Conservation (phyloP, 2,888 invertebrate genomes). For the Nemapogon koenigi region DNA sequence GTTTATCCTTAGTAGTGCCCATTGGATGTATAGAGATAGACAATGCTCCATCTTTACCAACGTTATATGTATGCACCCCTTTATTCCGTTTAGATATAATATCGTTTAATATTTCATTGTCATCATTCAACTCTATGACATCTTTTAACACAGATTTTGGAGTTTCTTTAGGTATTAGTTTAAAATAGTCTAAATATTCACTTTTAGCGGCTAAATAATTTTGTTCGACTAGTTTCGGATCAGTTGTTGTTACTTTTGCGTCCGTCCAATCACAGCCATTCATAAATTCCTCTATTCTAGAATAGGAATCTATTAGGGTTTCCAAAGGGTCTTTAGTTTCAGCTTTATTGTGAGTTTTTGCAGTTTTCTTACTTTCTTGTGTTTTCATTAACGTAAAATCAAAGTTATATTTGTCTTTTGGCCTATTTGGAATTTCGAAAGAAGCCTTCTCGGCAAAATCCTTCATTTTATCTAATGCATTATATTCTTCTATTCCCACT, state of each 20-base stretch:
- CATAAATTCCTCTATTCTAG: conserved; percentile 53
- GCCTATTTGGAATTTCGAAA: conserved; percentile 45
- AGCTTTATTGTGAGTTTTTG: conserved; percentile 39
- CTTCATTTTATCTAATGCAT: conserved; percentile 59
- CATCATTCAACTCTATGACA: conserved; percentile 46
- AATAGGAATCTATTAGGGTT: conserved; percentile 49
- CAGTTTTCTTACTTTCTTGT: conserved; percentile 25
- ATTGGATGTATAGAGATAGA: conserved; percentile 47
- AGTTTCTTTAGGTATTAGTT: conserved; percentile 46
- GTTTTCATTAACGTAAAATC: conserved; percentile 36
- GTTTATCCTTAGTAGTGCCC: conserved; percentile 28
- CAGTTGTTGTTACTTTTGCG: conserved; percentile 26
- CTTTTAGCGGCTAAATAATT: conserved; percentile 57
- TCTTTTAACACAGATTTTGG: conserved; percentile 39
- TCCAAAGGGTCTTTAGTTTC: conserved; percentile 46
- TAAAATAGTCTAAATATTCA: conserved; percentile 52
- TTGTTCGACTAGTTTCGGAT: conserved; percentile 41
- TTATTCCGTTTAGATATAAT: conserved; percentile 39
- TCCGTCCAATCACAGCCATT: conserved; percentile 59
- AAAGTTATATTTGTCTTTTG: conserved; percentile 33
- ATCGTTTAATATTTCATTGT: conserved; percentile 35
- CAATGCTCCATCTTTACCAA: conserved; percentile 51
- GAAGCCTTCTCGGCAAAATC: conserved; percentile 58
- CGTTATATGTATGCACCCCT: conserved; percentile 32
- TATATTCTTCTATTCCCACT: conserved; percentile 46